phyloP scores from a whole-genome alignment of 2,113 vertebrate genomes.

The Phycodurus eques region DNA sequence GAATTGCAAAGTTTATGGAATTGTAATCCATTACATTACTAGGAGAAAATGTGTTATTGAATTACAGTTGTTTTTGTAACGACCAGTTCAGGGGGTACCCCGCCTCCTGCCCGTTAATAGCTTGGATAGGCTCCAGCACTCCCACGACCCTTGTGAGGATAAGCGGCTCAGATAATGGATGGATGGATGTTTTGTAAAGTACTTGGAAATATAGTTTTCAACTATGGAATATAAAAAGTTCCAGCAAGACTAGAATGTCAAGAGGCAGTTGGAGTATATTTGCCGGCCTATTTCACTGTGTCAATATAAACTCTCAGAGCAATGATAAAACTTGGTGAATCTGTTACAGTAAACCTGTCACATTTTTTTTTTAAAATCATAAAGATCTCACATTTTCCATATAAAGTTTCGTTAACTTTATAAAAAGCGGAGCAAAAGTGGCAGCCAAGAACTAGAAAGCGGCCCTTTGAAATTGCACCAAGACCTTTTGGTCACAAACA shows the following conservation, averaged over 20 bases:
- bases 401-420: too few species aligned
- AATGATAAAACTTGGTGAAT: neutral
- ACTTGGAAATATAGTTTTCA: neutral
- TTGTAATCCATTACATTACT: too few species aligned
- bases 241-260: slow-evolving; percentile 12
- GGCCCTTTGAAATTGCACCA: slow-evolving; percentile 43
- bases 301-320: neutral
- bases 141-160: too few species aligned
- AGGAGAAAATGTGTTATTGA: too few species aligned
- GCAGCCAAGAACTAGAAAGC: slow-evolving; percentile 16
- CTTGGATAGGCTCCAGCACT: too few species aligned
- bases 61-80: neutral
- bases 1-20: too few species aligned
- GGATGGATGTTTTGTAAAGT: too few species aligned
- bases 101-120: too few species aligned
- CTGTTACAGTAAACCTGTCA: neutral
- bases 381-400: slow-evolving; percentile 1
- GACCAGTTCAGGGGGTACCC: too few species aligned
- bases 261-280: slow-evolving; percentile 3
- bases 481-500: slow-evolving; percentile 44
- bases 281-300: slow-evolving; percentile 9
- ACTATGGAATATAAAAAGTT: neutral
- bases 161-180: too few species aligned
- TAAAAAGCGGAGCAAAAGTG: slow-evolving; percentile 3
- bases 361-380: neutral